Conservation (phyloP, 2,797 vertebrate genomes). For the Chrosomus eos region DNA sequence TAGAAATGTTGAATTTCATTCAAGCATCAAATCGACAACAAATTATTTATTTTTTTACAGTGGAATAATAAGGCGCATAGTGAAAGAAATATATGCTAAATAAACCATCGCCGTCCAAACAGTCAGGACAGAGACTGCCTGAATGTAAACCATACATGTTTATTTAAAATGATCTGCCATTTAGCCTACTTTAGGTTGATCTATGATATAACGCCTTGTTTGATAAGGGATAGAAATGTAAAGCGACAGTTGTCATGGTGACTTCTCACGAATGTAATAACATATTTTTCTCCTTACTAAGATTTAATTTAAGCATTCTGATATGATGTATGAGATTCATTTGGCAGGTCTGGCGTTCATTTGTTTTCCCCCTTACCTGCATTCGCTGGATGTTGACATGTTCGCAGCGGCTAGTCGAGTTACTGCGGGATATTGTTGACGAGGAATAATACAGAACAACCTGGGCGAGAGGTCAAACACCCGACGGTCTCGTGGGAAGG, state of each 20-base stretch:
- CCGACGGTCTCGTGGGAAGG: constrained; percentile 54
- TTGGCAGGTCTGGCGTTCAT: not conserved
- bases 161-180: not conserved
- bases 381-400: constrained; percentile 59
- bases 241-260: constrained; percentile 12
- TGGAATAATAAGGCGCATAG: not conserved
- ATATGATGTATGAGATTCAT: not conserved
- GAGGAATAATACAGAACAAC: constrained; percentile 2
- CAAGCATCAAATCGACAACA: not conserved
- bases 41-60: too few species aligned
- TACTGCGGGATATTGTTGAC: not conserved
- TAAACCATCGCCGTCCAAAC: not conserved
- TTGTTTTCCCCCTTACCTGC: constrained; percentile 71
- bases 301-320: not conserved
- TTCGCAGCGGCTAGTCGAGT: constrained; percentile 41
- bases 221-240: not conserved
- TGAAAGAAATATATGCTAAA: not conserved
- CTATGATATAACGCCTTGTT: not conserved
- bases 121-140: not conserved
- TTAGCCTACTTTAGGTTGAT: not conserved
- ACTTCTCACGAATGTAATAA: not conserved
- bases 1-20: not conserved
- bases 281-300: not conserved
- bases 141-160: too few species aligned
- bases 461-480: constrained; percentile 43